Base-by-base conservation (phyloP, 1,140 invertebrate genomes). In the Zaprionus taronus region DNA sequence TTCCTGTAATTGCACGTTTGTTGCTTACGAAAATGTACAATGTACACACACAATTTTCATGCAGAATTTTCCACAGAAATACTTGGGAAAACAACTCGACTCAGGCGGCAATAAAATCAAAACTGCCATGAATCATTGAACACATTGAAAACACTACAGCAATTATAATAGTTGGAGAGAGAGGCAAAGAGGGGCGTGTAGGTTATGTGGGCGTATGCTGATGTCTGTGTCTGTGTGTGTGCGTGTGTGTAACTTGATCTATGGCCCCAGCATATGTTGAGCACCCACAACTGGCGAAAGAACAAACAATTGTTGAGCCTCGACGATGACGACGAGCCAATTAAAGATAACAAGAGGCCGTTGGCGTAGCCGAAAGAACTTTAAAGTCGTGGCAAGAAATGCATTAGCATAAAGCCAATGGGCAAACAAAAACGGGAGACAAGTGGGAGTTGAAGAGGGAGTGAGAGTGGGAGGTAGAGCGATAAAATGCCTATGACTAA, bases 331-430 rank as follows among this genome's bases (percentile, higher is more conserved):
- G 67, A 76, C 72, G 34, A 91, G 82, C 86, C 85, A 90, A 90
- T 90, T 90, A 90, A 90, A 90, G 81, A 90, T 85, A 90, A 90
- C 79, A 90, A 85, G 81, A 67, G 70, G 28, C 72, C 31, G 31
- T 34, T 34, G 31, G 31, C 9, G 31, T 34, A 34, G 69, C 38
- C 41, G 55, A 68, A 80, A 83, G 58, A 70, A 72, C 60, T 73
- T 47, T 74, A 70, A 78, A 77, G 69, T 36, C 47, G 41, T 28
- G 57, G 55, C 76, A 56, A 68, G 53, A 72, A 75, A 72, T 53
- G 71, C 81, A 89, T 90, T 90, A 80, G 85, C 85, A 90, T 90
- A 89, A 68, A 62, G 53, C 22, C 24, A 69, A 81, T 17, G 41
- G 6, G 79, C 31, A 34, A 34, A 34, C 31, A 34, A 75, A 68